Base-by-base conservation (phyloP, 2,888 invertebrate genomes). In the Pseudoips prasinana region DNA sequence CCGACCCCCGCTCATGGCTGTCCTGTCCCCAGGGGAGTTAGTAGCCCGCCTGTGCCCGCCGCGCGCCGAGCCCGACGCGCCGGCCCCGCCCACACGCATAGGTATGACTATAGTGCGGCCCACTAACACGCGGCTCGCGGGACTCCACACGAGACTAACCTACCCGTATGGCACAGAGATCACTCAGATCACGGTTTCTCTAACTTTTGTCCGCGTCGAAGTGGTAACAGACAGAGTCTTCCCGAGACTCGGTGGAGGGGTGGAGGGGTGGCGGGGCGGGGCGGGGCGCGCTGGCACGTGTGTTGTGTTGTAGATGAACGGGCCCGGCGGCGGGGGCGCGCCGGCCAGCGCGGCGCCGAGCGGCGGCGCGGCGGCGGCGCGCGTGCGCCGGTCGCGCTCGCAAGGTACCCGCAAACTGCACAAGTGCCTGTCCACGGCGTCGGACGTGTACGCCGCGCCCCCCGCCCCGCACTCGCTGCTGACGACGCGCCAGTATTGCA, bases 341-440 rank as follows among this genome's bases (percentile, higher is more conserved):
- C 94, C 47, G 48, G 53, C 42, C 39, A 79, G 52, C 40, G 45
- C 48, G 41, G 49, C 59, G 58, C 49, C 91, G 56, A 58, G 46
- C 46, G 64, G 55, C 43, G 58, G 46, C 53, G 65, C 52, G 54
- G 58, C 59, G 44, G 61, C 48, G 38, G 68, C 59, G 52, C 66
- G 65, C 52, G 92, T 94, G 83, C 94, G 94, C 82, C 94, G 96
- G 83, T 95, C 95, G 84, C 95, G 96, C 90, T 95, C 95, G 89
- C 97, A 97, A 95, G 97, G 96, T 95, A 96, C 95, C 92, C 94
- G 94, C 91, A 94, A 94, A 91, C 94, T 95, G 90, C 94, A 95
- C 92, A 95, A 95, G 93, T 95, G 95, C 92, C 93, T 95, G 90
- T 95, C 95, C 89, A 94, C 95, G 79, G 94, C 94, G 90, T 94